phyloP scores from a whole-genome alignment of 2,113 vertebrate genomes.

The Heterochromis multidens region DNA sequence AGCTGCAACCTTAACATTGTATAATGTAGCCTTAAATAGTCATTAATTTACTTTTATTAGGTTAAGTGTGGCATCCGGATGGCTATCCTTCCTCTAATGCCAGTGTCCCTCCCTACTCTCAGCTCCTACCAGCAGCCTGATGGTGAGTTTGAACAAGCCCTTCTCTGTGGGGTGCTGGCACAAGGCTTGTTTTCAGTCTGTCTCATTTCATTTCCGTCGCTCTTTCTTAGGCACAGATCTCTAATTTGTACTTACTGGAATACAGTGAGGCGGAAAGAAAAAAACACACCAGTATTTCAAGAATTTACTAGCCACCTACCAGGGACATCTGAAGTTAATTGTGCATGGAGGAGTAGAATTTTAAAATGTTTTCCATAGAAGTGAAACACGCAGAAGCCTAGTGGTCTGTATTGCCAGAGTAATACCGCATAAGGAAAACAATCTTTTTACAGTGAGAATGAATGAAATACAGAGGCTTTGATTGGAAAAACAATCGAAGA shows the following conservation, averaged over 20 bases:
- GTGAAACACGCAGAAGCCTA: conserved; percentile 13
- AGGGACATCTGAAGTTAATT: conserved; percentile 67
- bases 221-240: conserved; percentile 22
- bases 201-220: conserved; percentile 46
- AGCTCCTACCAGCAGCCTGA: not conserved
- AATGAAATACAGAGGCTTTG: conserved; percentile 57
- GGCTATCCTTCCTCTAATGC: not conserved
- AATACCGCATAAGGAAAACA: conserved; percentile 42
- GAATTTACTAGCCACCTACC: conserved; percentile 53
- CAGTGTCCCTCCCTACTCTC: not conserved
- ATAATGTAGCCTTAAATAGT: not conserved
- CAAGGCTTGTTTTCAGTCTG: conserved; percentile 45
- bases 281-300: conserved; percentile 34
- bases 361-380: conserved; percentile 41
- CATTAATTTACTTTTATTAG: not conserved
- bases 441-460: conserved; percentile 47
- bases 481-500: conserved; percentile 58
- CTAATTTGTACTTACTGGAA: conserved; percentile 56
- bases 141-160: conserved; percentile 12
- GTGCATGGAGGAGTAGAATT: conserved; percentile 34
- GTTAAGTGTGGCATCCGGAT: not conserved
- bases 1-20: not conserved
- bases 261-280: conserved; percentile 9
- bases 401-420: conserved; percentile 14
- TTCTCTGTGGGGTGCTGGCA: conserved; percentile 18